Evolutionary conservation across 2,888 invertebrate genomes (phyloP).

Genomic region (Polymixis lichenea): DNA sequence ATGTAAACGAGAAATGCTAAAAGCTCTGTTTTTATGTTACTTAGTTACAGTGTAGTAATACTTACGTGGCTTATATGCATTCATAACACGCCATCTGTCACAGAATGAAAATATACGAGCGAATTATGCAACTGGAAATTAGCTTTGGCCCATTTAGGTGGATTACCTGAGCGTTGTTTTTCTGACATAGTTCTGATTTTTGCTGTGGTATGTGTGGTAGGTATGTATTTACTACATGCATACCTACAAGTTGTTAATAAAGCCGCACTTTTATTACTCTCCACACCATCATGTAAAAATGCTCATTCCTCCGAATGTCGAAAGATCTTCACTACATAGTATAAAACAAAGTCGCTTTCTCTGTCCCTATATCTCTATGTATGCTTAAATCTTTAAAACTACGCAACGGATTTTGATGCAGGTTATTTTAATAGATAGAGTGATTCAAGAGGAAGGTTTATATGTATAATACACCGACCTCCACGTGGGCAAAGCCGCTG

Average conservation of each 20-base stretch:
- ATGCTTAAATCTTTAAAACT: too few relatives aligned
- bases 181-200: slow-evolving; percentile 31
- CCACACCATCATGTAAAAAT: too few relatives aligned
- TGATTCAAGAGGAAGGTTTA: too few relatives aligned
- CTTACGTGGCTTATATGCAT: slow-evolving; percentile 44
- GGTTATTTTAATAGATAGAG: too few relatives aligned
- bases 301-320: too few relatives aligned
- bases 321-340: too few relatives aligned
- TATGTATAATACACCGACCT: too few relatives aligned
- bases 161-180: slow-evolving; percentile 32
- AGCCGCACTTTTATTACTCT: too few relatives aligned
- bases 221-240: neutral
- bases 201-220: slow-evolving; percentile 20
- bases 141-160: slow-evolving; percentile 40
- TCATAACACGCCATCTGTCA: slow-evolving; percentile 63
- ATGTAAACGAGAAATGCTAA: slow-evolving; percentile 20
- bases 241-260: slow-evolving; percentile 1
- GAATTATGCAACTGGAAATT: slow-evolving; percentile 61
- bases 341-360: too few relatives aligned
- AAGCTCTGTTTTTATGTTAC: slow-evolving; percentile 35
- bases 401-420: too few relatives aligned
- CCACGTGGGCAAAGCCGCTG: too few relatives aligned
- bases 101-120: slow-evolving; percentile 58
- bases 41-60: slow-evolving; percentile 40
- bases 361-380: too few relatives aligned